Conservation (phyloP, 2,113 vertebrate species). For the Prolemur simus region DNA sequence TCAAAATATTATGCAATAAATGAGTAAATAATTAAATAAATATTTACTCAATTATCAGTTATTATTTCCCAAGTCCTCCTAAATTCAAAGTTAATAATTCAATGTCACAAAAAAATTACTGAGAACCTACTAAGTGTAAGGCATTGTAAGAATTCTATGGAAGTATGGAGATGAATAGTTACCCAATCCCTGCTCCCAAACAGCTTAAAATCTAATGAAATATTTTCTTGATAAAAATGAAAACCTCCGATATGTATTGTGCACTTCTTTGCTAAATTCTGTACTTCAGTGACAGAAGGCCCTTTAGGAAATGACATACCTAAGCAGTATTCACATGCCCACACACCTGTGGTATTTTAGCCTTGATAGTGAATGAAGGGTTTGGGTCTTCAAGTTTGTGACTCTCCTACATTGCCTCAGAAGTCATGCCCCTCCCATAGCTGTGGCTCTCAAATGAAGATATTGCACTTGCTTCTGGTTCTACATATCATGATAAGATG, state of each 20-base stretch:
- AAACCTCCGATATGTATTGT: not conserved
- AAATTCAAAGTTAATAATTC: not conserved
- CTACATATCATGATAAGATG: not conserved
- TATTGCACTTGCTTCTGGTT: not conserved
- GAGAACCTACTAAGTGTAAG: not conserved
- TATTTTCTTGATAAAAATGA: not conserved
- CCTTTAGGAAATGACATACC: not conserved
- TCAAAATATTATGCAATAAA: not conserved
- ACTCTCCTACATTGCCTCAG: accelerated
- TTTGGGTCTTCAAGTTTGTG: not conserved
- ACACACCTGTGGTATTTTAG: not conserved
- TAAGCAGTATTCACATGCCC: accelerated
- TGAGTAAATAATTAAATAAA: not conserved
- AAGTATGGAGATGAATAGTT: not conserved
- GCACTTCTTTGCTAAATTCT: not conserved
- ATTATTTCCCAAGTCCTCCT: not conserved
- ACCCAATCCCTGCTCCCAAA: not conserved
- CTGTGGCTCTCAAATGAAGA: not conserved
- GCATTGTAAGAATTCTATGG: not conserved
- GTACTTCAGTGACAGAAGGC: not conserved
- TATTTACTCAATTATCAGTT: not conserved
- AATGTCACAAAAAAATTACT: not conserved
- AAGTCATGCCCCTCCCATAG: accelerated
- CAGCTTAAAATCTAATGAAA: not conserved
- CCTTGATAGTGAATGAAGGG: not conserved